Conservation (phyloP, 2,888 invertebrate genomes). For the Pseudococcus longispinus region DNA sequence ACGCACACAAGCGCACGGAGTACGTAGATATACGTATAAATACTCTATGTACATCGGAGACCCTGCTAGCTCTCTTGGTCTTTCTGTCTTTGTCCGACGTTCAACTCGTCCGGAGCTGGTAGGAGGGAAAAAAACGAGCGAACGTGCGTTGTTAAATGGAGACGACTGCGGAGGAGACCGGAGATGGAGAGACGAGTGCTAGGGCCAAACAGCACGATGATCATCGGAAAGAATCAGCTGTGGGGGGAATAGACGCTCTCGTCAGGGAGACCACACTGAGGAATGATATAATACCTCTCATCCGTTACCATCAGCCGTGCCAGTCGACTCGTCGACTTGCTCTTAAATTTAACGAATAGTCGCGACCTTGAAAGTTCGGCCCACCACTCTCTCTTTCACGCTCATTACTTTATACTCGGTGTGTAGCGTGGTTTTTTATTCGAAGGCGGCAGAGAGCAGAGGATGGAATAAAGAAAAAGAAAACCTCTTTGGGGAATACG, state of each 20-base stretch:
- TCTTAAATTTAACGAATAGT: slow-evolving; percentile 26
- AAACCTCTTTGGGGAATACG: background rate
- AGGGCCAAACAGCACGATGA: background rate
- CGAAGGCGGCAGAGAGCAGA: background rate
- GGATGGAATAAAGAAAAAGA: background rate
- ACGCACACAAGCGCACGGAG: background rate
- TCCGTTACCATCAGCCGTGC: slow-evolving; percentile 38
- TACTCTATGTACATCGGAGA: background rate
- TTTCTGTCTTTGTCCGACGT: background rate
- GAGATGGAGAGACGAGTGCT: background rate
- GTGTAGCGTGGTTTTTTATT: background rate
- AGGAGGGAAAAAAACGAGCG: background rate
- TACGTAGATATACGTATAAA: background rate
- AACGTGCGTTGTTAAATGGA: slow-evolving; percentile 6
- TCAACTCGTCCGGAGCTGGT: background rate
- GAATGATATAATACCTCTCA: slow-evolving; percentile 34
- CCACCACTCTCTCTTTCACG: slow-evolving; percentile 43
- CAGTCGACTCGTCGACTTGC: slow-evolving; percentile 5
- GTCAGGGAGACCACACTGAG: slow-evolving; percentile 32
- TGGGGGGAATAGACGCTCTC: background rate
- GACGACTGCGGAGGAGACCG: background rate
- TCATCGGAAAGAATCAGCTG: slow-evolving; percentile 7
- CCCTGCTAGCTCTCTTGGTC: background rate
- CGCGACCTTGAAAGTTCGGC: slow-evolving; percentile 41
- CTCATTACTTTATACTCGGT: background rate